Percentiles rank a stretch among this genome's conserved stretches.
Conservation (phyloP, 2,797 vertebrate genomes). For the Enoplosus armatus region DNA sequence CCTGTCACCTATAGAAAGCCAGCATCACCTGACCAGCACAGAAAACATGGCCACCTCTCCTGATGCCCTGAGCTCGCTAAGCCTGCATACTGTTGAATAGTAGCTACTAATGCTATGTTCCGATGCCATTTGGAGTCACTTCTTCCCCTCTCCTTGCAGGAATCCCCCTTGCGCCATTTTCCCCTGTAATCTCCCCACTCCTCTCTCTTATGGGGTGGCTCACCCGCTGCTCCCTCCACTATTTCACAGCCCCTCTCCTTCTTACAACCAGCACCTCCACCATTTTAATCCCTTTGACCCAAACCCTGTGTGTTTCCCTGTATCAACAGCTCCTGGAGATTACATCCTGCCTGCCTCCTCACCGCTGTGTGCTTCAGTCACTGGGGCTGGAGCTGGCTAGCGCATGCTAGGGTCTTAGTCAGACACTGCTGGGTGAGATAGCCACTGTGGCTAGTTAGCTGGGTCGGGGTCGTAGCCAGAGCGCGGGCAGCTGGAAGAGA, state of each 20-base stretch:
- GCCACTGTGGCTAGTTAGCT: constrained; percentile 73
- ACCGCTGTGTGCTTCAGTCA: constrained; percentile 75
- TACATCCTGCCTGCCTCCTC: constrained; percentile 82
- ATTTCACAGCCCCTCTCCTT: constrained; percentile 77
- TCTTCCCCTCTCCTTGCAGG: constrained; percentile 72
- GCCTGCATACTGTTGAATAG: constrained; percentile 84
- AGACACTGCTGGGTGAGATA: constrained; percentile 74
- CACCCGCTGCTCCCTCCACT: constrained; percentile 82
- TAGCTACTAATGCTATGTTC: constrained; percentile 82
- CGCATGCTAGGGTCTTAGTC: constrained; percentile 73
- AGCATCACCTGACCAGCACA: constrained; percentile 50
- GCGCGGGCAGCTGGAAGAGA: constrained; percentile 36
- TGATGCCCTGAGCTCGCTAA: constrained; percentile 77
- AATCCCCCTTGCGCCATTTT: constrained; percentile 79
- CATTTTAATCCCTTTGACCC: constrained; percentile 89
- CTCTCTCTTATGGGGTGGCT: constrained; percentile 84
- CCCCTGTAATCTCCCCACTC: constrained; percentile 84
- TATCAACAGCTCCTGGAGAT: constrained; percentile 87
- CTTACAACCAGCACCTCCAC: constrained; percentile 84
- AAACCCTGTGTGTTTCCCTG: constrained; percentile 85
- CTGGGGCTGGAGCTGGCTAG: constrained; percentile 58
- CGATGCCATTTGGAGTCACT: constrained; percentile 84
- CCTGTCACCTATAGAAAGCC: constrained; percentile 55
- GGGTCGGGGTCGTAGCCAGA: constrained; percentile 36
- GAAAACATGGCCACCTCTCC: constrained; percentile 59